Conservation (phyloP, 2,888 invertebrate species). For the Lasioglossum lativentre region DNA sequence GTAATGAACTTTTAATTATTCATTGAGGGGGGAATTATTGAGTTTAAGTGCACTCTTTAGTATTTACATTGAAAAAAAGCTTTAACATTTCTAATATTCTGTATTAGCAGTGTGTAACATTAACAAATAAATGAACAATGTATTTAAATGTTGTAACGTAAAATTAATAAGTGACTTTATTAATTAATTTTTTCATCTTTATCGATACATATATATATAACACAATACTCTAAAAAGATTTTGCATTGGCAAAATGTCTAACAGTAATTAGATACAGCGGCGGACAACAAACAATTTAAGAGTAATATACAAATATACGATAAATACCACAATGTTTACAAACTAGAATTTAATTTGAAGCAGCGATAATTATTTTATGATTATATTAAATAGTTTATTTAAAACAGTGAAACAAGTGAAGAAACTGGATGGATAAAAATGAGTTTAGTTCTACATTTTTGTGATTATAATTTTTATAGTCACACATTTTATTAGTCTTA, state of each 20-base stretch:
- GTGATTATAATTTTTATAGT: too few relatives aligned
- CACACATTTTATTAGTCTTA: too few relatives aligned
- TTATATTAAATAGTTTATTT: too few relatives aligned
- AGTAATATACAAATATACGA: too few relatives aligned
- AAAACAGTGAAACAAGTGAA: too few relatives aligned
- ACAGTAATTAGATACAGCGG: too few relatives aligned
- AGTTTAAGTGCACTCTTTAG: background rate
- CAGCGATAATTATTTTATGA: too few relatives aligned
- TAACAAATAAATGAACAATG: background rate
- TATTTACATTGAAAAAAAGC: background rate
- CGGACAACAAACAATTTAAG: too few relatives aligned
- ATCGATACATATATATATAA: background rate
- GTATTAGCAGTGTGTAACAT: background rate
- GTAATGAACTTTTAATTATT: background rate
- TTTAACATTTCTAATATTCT: background rate
- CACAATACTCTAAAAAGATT: background rate
- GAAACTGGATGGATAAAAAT: too few relatives aligned
- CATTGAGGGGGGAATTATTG: background rate
- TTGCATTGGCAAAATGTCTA: background rate
- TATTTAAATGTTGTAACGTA: background rate
- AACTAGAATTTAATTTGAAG: too few relatives aligned
- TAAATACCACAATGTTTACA: too few relatives aligned
- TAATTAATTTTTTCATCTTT: background rate
- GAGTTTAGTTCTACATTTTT: too few relatives aligned
- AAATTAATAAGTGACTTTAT: background rate